Conservation (phyloP, 1,140 invertebrate genomes). For the Wasmannia auropunctata region DNA sequence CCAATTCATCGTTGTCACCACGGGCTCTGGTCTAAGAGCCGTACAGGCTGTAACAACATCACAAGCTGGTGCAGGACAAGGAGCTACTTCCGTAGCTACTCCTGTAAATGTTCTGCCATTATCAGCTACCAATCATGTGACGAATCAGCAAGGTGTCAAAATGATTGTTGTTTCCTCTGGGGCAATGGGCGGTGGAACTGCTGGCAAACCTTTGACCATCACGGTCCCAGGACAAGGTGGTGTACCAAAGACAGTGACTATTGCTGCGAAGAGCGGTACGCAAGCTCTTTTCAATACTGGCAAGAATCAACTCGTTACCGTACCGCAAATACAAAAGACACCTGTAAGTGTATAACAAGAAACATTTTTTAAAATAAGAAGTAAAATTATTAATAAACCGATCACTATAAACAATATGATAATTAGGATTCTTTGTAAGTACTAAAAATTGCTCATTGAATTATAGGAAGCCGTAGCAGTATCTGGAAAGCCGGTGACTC, state of each 20-base stretch:
- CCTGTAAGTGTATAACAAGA: slow-evolving; percentile 67
- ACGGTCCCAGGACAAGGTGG: slow-evolving; percentile 88
- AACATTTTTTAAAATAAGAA: neutral
- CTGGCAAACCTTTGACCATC: slow-evolving; percentile 90
- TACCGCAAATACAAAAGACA: slow-evolving; percentile 84
- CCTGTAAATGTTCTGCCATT: slow-evolving; percentile 83
- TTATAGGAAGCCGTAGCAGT: slow-evolving; percentile 87
- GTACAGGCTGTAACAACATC: slow-evolving; percentile 88
- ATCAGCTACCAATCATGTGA: slow-evolving; percentile 83
- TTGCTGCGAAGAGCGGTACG: slow-evolving; percentile 84
- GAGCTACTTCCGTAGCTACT: slow-evolving; percentile 74
- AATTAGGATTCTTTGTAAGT: neutral
- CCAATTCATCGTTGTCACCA: slow-evolving; percentile 91
- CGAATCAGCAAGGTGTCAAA: slow-evolving; percentile 87
- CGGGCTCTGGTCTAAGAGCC: slow-evolving; percentile 87
- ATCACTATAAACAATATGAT: neutral
- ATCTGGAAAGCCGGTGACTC: slow-evolving; percentile 90
- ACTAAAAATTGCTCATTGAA: slow-evolving; percentile 9
- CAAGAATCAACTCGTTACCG: slow-evolving; percentile 84
- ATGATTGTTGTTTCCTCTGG: slow-evolving; percentile 88
- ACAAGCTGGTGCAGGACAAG: slow-evolving; percentile 84
- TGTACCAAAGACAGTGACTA: slow-evolving; percentile 87
- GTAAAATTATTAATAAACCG: neutral
- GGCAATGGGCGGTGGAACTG: slow-evolving; percentile 83
- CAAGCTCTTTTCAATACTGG: slow-evolving; percentile 82